Conservation (phyloP, 2,797 vertebrate species). For the Tokudaia muenninki region DNA sequence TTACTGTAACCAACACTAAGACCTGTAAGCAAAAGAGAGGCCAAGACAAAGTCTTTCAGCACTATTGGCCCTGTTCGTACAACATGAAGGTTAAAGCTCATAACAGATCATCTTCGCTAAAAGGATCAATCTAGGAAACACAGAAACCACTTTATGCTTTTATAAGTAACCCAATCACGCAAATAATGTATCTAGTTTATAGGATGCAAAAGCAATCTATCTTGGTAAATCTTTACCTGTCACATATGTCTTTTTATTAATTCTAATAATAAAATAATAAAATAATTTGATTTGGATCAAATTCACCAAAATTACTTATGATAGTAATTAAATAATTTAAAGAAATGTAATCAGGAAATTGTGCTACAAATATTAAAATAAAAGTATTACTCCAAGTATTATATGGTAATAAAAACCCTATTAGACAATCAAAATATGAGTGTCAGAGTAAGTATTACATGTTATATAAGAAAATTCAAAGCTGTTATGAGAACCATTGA, state of each 20-base stretch:
- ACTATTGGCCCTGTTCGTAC: background rate
- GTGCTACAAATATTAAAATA: background rate
- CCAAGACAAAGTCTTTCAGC: background rate
- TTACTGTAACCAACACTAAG: background rate
- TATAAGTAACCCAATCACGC: background rate
- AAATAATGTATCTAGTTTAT: background rate
- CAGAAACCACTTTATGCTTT: background rate
- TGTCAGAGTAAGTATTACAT: background rate
- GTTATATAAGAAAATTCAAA: constrained; percentile 14
- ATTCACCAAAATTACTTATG: constrained; percentile 13
- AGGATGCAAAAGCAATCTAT: background rate
- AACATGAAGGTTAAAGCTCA: background rate
- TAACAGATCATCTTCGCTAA: background rate
- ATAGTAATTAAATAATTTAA: background rate
- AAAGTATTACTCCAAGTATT: background rate
- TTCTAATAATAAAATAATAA: background rate
- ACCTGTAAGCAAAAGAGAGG: constrained; percentile 3
- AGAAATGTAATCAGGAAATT: background rate
- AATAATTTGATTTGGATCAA: background rate
- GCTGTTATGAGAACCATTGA: background rate
- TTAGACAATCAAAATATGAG: background rate
- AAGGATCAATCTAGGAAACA: background rate
- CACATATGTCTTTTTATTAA: background rate
- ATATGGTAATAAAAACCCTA: constrained; percentile 5
- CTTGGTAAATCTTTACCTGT: background rate